A percentile compares a stretch with the other conserved stretches of the same genome.
Conservation (phyloP, 1,140 invertebrate genomes). For the Drosophila pallidifrons region DNA sequence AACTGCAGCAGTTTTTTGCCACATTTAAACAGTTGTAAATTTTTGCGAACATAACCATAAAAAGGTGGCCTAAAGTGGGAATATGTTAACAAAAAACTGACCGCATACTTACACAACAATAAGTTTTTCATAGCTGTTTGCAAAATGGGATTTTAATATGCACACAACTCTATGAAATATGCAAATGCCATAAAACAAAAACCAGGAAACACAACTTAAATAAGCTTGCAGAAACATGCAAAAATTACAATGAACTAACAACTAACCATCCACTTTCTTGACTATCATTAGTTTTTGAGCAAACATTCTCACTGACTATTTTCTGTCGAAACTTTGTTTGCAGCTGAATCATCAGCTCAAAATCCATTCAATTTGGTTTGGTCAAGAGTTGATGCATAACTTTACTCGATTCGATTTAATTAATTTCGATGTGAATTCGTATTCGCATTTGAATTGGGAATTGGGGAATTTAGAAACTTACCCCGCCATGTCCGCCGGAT, state of each 20-base stretch:
- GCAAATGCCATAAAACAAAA: slow-evolving; percentile 44
- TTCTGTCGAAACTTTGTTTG: slow-evolving; percentile 2
- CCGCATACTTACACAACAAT: slow-evolving; percentile 42
- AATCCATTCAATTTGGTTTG: neutral
- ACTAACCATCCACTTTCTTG: slow-evolving; percentile 6
- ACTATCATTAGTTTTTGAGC: slow-evolving; percentile 22
- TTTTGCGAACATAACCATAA: slow-evolving; percentile 9
- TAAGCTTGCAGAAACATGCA: slow-evolving; percentile 14
- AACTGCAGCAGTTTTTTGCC: too few relatives aligned
- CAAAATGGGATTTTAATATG: slow-evolving; percentile 51
- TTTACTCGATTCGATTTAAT: slow-evolving; percentile 24
- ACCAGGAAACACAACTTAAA: slow-evolving; percentile 18
- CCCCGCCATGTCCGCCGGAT: slow-evolving; percentile 85
- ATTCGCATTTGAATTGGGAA: slow-evolving; percentile 2
- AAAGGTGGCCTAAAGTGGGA: slow-evolving; percentile 7
- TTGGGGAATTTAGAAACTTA: slow-evolving; percentile 68
- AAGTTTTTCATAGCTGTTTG: slow-evolving; percentile 37
- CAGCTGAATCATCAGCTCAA: slow-evolving; percentile 8
- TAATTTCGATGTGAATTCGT: slow-evolving; percentile 14
- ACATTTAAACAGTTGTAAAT: neutral
- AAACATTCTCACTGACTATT: neutral
- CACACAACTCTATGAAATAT: slow-evolving; percentile 40
- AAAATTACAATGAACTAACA: slow-evolving; percentile 12
- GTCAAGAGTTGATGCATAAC: slow-evolving; percentile 13
- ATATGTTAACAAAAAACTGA: slow-evolving; percentile 33